These are phyloP conservation scores for Typhlichthys subterraneus DNA, from an alignment of 2,797 vertebrate genomes.

Conservation along the genomic window DNA sequence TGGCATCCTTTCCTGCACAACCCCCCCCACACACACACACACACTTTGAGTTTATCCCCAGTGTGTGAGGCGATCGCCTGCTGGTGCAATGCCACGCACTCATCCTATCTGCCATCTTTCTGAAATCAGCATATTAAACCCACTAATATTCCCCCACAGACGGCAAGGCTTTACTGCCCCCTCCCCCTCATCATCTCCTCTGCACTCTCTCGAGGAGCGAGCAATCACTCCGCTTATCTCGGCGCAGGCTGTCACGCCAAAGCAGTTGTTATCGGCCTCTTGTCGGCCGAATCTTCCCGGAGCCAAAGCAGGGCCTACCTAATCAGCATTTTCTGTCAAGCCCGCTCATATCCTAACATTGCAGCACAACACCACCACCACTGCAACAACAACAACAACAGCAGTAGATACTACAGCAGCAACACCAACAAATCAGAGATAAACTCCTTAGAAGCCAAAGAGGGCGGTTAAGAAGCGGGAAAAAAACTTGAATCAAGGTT, in stretches of 20 bases:
- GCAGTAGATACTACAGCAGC: no score
- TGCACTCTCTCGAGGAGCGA: slow-evolving; percentile 1
- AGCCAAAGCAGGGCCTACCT: slow-evolving; percentile 37
- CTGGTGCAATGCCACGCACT: slow-evolving; percentile 17
- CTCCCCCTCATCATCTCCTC: slow-evolving; percentile 16
- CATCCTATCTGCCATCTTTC: slow-evolving; percentile 33
- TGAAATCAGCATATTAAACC: slow-evolving; percentile 30
- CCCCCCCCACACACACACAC: slow-evolving; percentile 7
- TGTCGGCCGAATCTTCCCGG: slow-evolving; percentile 15
- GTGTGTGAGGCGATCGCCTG: slow-evolving; percentile 13
- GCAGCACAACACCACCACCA: slow-evolving; percentile 13
- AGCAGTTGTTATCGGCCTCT: slow-evolving; percentile 36
- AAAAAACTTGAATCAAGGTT: neutral
- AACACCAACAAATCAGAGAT: slow-evolving; percentile 8
- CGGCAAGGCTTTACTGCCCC: slow-evolving; percentile 9
- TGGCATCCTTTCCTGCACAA: slow-evolving; percentile 28
- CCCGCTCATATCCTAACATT: slow-evolving; percentile 9
- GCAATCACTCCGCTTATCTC: neutral
- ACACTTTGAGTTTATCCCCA: slow-evolving; percentile 5
- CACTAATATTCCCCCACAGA: slow-evolving; percentile 27
- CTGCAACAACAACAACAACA: slow-evolving; percentile 14
- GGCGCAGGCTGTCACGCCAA: neutral
- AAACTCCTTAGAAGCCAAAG: slow-evolving; percentile 13
- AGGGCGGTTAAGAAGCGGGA: neutral
- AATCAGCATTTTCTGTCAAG: slow-evolving; percentile 39